phyloP scores from a whole-genome alignment of 2,797 vertebrate genomes.

The Synanceia verrucosa region DNA sequence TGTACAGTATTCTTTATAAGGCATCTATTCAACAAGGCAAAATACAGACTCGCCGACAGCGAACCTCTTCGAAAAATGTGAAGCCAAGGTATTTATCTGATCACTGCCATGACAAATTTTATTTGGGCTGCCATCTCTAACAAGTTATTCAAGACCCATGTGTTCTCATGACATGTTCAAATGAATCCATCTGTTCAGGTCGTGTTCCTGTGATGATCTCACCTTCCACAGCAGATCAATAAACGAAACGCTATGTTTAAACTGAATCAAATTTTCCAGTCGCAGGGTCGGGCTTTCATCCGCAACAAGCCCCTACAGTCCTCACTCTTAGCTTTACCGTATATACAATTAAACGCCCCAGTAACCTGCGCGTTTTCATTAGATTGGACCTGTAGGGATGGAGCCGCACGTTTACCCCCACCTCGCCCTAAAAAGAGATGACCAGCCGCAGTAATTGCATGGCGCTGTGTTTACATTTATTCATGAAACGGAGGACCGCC shows the following conservation, averaged over 20 bases:
- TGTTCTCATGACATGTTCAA: constrained; percentile 78
- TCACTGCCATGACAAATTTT: constrained; percentile 57
- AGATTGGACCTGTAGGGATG: constrained; percentile 81
- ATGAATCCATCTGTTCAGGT: constrained; percentile 82
- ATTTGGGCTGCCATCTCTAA: constrained; percentile 54
- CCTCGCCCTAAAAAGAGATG: constrained; percentile 78
- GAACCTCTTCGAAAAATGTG: constrained; percentile 22
- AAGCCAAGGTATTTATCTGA: constrained; percentile 33
- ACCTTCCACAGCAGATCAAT: constrained; percentile 81
- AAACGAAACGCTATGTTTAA: constrained; percentile 87
- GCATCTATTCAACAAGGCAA: neutral
- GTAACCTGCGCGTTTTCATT: constrained; percentile 89
- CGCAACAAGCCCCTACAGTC: constrained; percentile 68
- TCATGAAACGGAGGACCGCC: constrained; percentile 89
- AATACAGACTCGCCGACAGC: constrained; percentile 11
- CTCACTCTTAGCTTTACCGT: constrained; percentile 76
- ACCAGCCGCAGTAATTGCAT: constrained; percentile 85
- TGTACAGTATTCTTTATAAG: too few species aligned
- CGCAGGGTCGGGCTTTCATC: constrained; percentile 77
- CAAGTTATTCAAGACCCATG: constrained; percentile 77
- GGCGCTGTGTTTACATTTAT: constrained; percentile 96
- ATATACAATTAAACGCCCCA: constrained; percentile 91
- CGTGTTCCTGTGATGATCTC: constrained; percentile 74
- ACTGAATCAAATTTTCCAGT: constrained; percentile 88
- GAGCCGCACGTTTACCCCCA: constrained; percentile 61